Evolutionary conservation across 2,888 invertebrate species (phyloP).

Genomic region (Parnassius orleans): DNA sequence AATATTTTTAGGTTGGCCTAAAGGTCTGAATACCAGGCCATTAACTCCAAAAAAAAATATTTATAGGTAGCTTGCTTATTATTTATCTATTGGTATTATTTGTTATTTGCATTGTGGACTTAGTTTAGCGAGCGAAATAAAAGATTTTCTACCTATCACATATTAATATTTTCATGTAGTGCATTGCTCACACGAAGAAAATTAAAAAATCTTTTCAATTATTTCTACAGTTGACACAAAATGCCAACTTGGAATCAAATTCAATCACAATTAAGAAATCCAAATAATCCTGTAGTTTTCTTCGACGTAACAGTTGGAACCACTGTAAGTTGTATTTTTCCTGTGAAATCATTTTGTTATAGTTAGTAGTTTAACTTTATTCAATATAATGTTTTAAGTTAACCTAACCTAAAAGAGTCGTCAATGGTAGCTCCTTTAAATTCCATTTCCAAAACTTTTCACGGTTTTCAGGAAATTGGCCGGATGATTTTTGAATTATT

Average conservation of each 20-base stretch:
- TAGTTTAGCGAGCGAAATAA: background rate
- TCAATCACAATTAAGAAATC: constrained; percentile 92
- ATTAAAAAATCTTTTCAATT: background rate
- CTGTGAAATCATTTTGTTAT: background rate
- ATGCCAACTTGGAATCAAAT: constrained; percentile 99
- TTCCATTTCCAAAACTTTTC: background rate
- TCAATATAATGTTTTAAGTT: too few relatives aligned
- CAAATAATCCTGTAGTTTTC: constrained; percentile 99
- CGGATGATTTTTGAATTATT: constrained; percentile 99
- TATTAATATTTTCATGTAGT: background rate
- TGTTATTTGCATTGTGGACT: too few relatives aligned
- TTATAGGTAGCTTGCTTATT: too few relatives aligned
- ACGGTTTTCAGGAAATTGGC: constrained; percentile 91
- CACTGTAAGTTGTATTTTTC: constrained; percentile 81
- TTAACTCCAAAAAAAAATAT: too few relatives aligned
- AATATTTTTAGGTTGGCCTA: too few relatives aligned
- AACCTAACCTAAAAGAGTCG: background rate
- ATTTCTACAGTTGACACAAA: constrained; percentile 35
- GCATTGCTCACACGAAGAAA: background rate
- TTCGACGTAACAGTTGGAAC: constrained; percentile 98
- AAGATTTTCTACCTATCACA: background rate
- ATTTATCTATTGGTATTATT: too few relatives aligned
- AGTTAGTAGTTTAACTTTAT: too few relatives aligned
- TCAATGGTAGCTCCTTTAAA: too few relatives aligned
- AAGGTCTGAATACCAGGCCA: too few relatives aligned